phyloP scores from a whole-genome alignment of 2,888 invertebrate genomes.

The Sinodicranocentrus sp. region DNA sequence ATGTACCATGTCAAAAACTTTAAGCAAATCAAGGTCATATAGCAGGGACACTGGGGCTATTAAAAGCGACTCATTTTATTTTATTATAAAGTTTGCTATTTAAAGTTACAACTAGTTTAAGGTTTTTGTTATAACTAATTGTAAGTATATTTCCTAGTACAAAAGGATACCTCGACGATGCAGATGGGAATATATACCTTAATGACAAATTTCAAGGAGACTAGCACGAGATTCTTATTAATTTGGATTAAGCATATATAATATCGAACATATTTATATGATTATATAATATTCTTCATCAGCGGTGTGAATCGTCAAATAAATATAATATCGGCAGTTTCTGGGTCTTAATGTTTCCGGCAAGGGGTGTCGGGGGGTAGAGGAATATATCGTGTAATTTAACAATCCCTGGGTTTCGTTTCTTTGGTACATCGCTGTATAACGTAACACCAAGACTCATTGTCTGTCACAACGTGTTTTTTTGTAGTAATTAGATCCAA shows the following conservation, averaged over 20 bases:
- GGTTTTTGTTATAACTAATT: too few relatives aligned
- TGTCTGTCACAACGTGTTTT: constrained; percentile 44
- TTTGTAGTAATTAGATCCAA: neutral
- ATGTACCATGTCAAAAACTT: too few relatives aligned
- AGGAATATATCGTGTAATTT: neutral
- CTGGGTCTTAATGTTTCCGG: neutral
- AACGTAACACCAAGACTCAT: constrained; percentile 34
- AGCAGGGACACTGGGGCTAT: too few relatives aligned
- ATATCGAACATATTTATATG: too few relatives aligned
- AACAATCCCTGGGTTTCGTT: constrained; percentile 20
- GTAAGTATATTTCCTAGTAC: too few relatives aligned
- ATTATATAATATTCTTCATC: neutral
- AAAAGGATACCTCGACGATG: too few relatives aligned
- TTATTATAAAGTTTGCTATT: too few relatives aligned
- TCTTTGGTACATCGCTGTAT: constrained; percentile 37
- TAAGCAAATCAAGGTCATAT: too few relatives aligned
- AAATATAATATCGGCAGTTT: neutral
- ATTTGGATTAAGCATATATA: constrained; percentile 8
- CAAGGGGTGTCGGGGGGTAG: neutral
- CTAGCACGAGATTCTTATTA: constrained; percentile 46
- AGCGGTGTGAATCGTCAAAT: neutral
- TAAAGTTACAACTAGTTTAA: too few relatives aligned
- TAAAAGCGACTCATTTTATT: too few relatives aligned
- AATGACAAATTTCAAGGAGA: constrained; percentile 22
- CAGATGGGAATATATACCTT: too few relatives aligned